Evolutionary conservation across 1,140 invertebrate species (phyloP).

Genomic region (Drosophila pseudoobscura): DNA sequence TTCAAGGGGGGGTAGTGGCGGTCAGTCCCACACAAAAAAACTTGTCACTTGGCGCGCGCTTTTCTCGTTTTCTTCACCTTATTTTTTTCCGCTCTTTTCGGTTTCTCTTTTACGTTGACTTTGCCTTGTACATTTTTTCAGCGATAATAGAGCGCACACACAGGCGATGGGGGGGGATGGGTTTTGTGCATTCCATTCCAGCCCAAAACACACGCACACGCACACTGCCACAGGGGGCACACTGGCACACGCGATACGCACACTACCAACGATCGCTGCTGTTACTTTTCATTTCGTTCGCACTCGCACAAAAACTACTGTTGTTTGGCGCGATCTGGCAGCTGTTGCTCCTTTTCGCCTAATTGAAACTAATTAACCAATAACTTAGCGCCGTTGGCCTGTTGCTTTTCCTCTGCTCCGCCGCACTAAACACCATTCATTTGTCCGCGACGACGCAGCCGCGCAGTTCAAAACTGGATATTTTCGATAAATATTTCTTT

Average conservation of each 20-base stretch:
- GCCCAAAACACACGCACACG: conserved; percentile 44
- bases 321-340: conserved; percentile 37
- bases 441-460: no score
- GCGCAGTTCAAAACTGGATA: no score
- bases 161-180: conserved; percentile 44
- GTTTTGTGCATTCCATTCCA: conserved; percentile 79
- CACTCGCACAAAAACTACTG: conserved; percentile 49
- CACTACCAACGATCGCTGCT: conserved; percentile 27
- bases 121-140: conserved; percentile 69
- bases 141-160: conserved; percentile 42
- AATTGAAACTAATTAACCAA: conserved; percentile 73
- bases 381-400: conserved; percentile 39
- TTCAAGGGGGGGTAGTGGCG: no score
- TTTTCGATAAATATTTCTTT: no score
- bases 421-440: not conserved
- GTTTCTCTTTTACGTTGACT: conserved; percentile 56
- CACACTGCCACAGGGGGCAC: conserved; percentile 22
- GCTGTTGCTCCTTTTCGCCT: conserved; percentile 43
- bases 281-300: conserved; percentile 48
- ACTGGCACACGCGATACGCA: conserved; percentile 45
- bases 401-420: not conserved
- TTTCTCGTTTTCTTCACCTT: conserved; percentile 46
- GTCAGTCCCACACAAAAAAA: conserved; percentile 35
- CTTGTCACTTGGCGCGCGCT: conserved; percentile 63
- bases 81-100: conserved; percentile 16